Percentiles rank a stretch among this genome's conserved stretches.
These are phyloP conservation scores for Parnassius orleans DNA, from an alignment of 2,888 invertebrate species.

Conservation along the genomic window DNA sequence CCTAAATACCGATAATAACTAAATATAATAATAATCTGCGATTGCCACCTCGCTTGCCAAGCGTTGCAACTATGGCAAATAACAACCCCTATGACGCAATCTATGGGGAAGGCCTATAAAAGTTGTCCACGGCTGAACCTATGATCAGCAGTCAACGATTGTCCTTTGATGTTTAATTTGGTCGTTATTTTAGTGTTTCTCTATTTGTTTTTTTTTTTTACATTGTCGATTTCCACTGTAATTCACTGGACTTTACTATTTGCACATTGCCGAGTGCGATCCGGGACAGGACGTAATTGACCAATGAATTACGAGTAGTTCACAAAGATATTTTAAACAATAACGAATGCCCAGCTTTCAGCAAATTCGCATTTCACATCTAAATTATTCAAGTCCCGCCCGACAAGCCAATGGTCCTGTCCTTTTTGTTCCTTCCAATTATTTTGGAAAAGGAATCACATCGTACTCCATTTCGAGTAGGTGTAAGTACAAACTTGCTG, in stretches of 20 bases:
- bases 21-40: too few species aligned
- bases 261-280: constrained; percentile 53
- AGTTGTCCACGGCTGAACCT: too few species aligned
- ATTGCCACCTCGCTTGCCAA: too few species aligned
- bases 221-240: too few species aligned
- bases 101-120: too few species aligned
- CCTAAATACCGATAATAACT: too few species aligned
- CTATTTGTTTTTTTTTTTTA: too few species aligned
- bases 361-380: constrained; percentile 41
- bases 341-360: constrained; percentile 41
- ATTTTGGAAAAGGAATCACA: constrained; percentile 26
- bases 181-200: too few species aligned
- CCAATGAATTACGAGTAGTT: constrained; percentile 66
- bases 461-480: constrained; percentile 37
- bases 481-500: constrained; percentile 53
- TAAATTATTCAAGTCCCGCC: constrained; percentile 45
- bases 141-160: too few species aligned
- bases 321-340: constrained; percentile 53
- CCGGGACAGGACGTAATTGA: constrained; percentile 57
- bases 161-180: too few species aligned
- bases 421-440: constrained; percentile 40
- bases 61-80: too few species aligned
- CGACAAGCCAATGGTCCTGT: constrained; percentile 38
- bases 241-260: constrained; percentile 37
- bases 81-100: too few species aligned